These are phyloP conservation scores for Herminia tarsipennalis DNA, from an alignment of 2,888 invertebrate genomes.

Conservation along the genomic window DNA sequence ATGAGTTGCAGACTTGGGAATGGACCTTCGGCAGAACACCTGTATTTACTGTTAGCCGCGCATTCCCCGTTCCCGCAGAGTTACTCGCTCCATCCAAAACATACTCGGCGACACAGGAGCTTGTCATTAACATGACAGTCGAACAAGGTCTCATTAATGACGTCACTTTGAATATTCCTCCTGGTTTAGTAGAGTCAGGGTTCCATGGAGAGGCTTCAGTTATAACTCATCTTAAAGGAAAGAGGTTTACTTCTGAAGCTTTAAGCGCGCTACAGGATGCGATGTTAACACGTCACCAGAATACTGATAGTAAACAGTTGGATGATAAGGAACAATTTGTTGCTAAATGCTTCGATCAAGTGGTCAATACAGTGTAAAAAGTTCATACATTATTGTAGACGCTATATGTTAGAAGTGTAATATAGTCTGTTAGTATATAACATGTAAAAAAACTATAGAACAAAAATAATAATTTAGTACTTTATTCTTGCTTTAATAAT, in stretches of 20 bases:
- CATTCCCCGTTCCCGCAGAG: conserved; percentile 86
- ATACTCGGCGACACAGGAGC: conserved; percentile 75
- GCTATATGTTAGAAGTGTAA: neutral
- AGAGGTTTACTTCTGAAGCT: conserved; percentile 87
- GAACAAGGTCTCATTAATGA: conserved; percentile 88
- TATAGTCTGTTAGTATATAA: too few relatives aligned
- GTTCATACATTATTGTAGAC: conserved; percentile 8
- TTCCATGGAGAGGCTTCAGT: conserved; percentile 88
- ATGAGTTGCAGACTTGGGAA: conserved; percentile 91
- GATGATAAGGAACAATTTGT: conserved; percentile 87
- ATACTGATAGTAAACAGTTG: conserved; percentile 64
- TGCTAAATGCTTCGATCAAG: conserved; percentile 87
- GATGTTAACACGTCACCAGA: conserved; percentile 71
- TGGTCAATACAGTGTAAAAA: conserved; percentile 84
- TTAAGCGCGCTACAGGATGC: conserved; percentile 86
- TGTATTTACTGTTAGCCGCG: conserved; percentile 90
- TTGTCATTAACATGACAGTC: conserved; percentile 88
- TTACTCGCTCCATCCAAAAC: conserved; percentile 74
- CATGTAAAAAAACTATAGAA: too few relatives aligned
- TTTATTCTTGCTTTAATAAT: too few relatives aligned
- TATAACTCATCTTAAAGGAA: conserved; percentile 88
- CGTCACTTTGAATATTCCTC: conserved; percentile 87
- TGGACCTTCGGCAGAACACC: conserved; percentile 96
- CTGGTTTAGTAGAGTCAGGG: conserved; percentile 85
- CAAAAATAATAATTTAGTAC: too few relatives aligned